Evolutionary conservation across 2,113 vertebrate species (phyloP).

Genomic region (Periophthalmodon schlosseri): DNA sequence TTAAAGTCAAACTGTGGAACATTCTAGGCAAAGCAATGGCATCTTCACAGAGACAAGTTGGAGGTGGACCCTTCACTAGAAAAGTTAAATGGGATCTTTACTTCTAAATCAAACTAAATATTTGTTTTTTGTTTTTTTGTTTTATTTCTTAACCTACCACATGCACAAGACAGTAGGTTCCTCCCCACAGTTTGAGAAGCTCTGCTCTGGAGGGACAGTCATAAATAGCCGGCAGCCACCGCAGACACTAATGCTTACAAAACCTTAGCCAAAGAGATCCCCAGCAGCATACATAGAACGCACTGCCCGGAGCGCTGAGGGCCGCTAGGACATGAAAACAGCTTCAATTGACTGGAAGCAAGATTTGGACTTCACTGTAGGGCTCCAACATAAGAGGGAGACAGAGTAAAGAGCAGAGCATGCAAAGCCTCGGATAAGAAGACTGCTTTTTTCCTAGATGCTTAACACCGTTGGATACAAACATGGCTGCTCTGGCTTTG

Average conservation of each 20-base stretch:
- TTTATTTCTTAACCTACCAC: too few species aligned
- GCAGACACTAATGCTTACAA: conserved; percentile 18
- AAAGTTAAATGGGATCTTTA: too few species aligned
- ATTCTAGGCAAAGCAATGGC: too few species aligned
- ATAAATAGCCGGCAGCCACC: conserved; percentile 24
- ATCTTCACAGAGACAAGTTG: too few species aligned
- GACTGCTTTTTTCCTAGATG: conserved; percentile 23
- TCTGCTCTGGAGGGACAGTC: conserved; percentile 18
- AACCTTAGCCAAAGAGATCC: conserved; percentile 19
- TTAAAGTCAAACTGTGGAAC: too few species aligned
- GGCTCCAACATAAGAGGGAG: conserved; percentile 21
- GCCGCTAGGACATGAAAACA: conserved; percentile 56
- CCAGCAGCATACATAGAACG: conserved; percentile 24
- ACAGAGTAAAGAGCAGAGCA: conserved; percentile 9
- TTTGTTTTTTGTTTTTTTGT: too few species aligned
- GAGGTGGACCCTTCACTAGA: too few species aligned
- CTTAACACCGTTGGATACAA: conserved; percentile 49
- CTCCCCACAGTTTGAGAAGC: neutral
- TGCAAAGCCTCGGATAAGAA: conserved; percentile 19
- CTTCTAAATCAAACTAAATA: too few species aligned
- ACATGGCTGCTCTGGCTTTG: conserved; percentile 47
- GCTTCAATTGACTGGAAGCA: conserved; percentile 65
- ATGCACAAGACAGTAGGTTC: neutral
- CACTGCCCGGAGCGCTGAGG: conserved; percentile 29
- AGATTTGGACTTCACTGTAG: conserved; percentile 35